Base-by-base conservation (phyloP, 2,113 vertebrate genomes). In the Etheostoma spectabile region DNA sequence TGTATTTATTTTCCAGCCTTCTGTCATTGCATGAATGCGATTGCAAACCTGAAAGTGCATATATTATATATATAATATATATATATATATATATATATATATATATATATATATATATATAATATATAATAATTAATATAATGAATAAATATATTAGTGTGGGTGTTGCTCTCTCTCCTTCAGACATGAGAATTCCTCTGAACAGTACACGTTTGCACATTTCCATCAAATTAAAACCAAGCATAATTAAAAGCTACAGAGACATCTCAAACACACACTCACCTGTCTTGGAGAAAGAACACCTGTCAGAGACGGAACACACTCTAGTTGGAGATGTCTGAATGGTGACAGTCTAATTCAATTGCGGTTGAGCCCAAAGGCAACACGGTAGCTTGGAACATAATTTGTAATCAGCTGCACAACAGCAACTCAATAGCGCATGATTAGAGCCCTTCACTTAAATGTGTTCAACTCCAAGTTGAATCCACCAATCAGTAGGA, bases 371-470 rank as follows among this genome's bases (percentile, higher is more conserved):
- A 85, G 86, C 78, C 86, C 80, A 83, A 76, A 80, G 77, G 85
- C 86, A 82, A 61, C 80, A 74, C 49, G 42, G 59, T 69, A 69
- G 77, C 73, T 72, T 59, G 60, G 77, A 70, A 88, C 80, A 87
- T 84, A 86, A 89, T 88, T 88, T 73, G 85, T 89, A 93, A 93
- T 92, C 91, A 93, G 88, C 82, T 46, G 66, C 77, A 83, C 86
- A 88, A 87, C 83, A 84, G 79, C 86, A 84, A 67, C 88, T 92
- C 88, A 94, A 92, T 90, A 87, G 89, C 14, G 2, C 57, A 42
- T 93, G 90, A 92, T 93, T 91, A 85, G 86, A 84, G 61, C 80
- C 61, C 49, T 84, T 91, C 76, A 73, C 68, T 86, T 85, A 87
- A 83, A 90, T 70, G 79, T 82, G 81, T 77, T 80, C 76, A 82